Percentiles rank a stretch among this genome's conserved stretches.
These are phyloP conservation scores for Dicyrtomina minuta DNA, from an alignment of 2,888 invertebrate species.

Conservation along the genomic window DNA sequence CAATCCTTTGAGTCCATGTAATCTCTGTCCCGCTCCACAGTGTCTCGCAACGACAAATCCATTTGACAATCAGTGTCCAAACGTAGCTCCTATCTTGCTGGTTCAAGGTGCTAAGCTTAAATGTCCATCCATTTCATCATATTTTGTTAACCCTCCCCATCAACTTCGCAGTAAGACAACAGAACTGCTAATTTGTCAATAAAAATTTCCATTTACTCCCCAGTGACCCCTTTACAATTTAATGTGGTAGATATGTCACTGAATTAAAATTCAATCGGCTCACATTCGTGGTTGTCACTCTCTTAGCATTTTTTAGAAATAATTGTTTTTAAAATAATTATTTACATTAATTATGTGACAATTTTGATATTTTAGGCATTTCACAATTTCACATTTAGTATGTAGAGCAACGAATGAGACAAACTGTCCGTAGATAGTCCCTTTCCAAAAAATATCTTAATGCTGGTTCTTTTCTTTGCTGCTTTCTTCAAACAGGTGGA, in stretches of 20 bases:
- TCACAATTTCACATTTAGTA: too few species aligned
- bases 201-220: too few species aligned
- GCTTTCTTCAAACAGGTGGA: constrained; percentile 10
- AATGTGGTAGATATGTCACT: too few species aligned
- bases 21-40: not conserved
- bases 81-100: constrained; percentile 9
- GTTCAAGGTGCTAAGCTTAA: constrained; percentile 28
- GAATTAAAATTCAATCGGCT: too few species aligned
- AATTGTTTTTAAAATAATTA: too few species aligned
- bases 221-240: too few species aligned
- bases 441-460: not conserved
- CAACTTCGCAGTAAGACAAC: constrained; percentile 24
- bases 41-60: constrained; percentile 7
- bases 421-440: too few species aligned
- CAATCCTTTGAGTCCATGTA: not conserved
- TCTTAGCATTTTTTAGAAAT: not conserved
- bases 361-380: too few species aligned
- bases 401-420: too few species aligned
- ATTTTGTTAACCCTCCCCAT: constrained; percentile 32
- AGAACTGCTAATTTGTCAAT: not conserved
- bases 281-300: too few species aligned
- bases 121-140: constrained; percentile 26
- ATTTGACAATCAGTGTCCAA: not conserved
- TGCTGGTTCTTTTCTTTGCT: not conserved
- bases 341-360: too few species aligned